Base-by-base conservation (phyloP, 2,888 invertebrate species). In the Caenorhabditis macrosperma region DNA sequence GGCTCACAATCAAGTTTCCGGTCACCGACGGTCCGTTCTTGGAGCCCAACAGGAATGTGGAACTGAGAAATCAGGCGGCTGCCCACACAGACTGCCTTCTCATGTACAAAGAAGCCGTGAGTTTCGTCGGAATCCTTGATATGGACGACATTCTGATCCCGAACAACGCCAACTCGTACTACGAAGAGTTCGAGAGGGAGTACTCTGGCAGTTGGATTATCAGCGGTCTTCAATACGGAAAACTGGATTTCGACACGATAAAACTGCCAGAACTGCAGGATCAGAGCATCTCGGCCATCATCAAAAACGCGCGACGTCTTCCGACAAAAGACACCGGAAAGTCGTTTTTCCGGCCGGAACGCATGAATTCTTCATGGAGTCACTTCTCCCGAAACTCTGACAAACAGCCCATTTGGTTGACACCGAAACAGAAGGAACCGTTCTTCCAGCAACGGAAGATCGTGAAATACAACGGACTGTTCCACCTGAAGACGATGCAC, bases 141-240 rank as follows among this genome's bases (percentile, higher is more conserved):
- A 69, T 84, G 68, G 84, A 84, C 55, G 84, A 84, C 38, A 74
- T 84, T 44, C 33, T 84, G 15, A 78, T 84, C 15, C 84, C 84
- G 1, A 78, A 72, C 10, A 61, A 77, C 12, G 79, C 71, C 2
- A 38, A 69, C 4, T 82, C 72, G 7, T 84, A 84, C 67, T 78
- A 81, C 17, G 81, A 81, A 6, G 82, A 84, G 24, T 82, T 79
- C 30, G 69, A 69, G n/a, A 57, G 71, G 20, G 67, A 74, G 22
- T 74, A 74, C 50, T 60, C 55, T 26, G 75, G 75, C 1, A 67
- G 60, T 46, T 75, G 52, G 54, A 38, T 60, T 3, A 61, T 75
- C 28, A 75, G 67, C 52, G 61, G 67, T 12, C 61, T 75, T 38
- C 57, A 64, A n/a, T 74, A 74, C 41, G 72, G 46, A 57, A 72